Evolutionary conservation across 2,888 invertebrate genomes (phyloP), one percentile per base, ranked within the genome.

Genomic region (Dryomyza anilis): DNA sequence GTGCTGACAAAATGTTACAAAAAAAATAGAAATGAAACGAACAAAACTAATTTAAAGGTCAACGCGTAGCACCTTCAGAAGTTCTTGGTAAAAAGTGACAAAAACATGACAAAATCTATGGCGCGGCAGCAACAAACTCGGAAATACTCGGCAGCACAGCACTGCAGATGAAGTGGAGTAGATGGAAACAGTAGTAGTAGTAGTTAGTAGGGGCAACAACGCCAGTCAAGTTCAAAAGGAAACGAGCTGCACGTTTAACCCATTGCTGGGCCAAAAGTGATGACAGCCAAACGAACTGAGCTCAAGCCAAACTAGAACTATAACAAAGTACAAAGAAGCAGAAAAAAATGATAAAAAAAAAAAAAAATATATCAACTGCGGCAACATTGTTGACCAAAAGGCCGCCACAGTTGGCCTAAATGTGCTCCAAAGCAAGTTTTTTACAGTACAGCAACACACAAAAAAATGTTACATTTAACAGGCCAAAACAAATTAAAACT

Each of bases 401-500:
- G n/a, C 39, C 39, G 12, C 39, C 12, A 39, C 39, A n/a, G n/a
- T n/a, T 39, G 39, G 39, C 39, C 39, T n/a, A 39, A 33, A 39
- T 14, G 39, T n/a, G 39, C n/a, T n/a, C n/a, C n/a, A 39, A 39
- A 39, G n/a, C 39, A 7, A 39, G 14, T 3, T 39, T n/a, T n/a
- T 3, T 5, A 39, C 3, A 3, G 14, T 39, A 39, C 3, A 39
- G n/a, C n/a, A n/a, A n/a, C n/a, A n/a, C n/a, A n/a, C n/a, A n/a
- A n/a, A n/a, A n/a, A n/a, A n/a, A n/a, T n/a, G n/a, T n/a, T 74
- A 74, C 66, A 69, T 72, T 77, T 74, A 77, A 78, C 78, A 76
- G 75, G 76, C 74, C 72, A n/a, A n/a, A 73, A 76, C 74, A 78
- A 78, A 76, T 78, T 78, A 77, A 76, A 75, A 75, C 74, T 74